Evolutionary conservation across 2,888 invertebrate species (phyloP).

Genomic region (Thereva unica): DNA sequence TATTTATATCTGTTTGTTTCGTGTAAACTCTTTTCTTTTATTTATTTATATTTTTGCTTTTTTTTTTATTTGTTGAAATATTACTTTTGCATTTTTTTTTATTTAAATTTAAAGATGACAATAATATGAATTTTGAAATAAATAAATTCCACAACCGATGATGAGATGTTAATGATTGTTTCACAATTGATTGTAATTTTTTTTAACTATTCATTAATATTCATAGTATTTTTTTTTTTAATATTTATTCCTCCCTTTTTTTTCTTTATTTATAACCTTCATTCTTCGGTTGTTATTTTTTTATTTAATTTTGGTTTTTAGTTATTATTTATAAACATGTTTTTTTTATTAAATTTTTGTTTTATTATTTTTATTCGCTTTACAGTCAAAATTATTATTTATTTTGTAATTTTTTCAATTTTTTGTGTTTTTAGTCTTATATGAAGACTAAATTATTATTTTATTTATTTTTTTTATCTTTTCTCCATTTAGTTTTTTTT

Average conservation of each 20-base stretch:
- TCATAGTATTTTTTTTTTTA: conserved; percentile 35
- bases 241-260: conserved; percentile 22
- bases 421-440: conserved; percentile 15
- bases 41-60: neutral
- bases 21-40: neutral
- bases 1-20: neutral
- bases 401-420: conserved; percentile 15
- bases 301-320: conserved; percentile 11
- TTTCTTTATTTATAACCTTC: conserved; percentile 15
- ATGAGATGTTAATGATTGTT: conserved; percentile 46
- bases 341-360: conserved; percentile 20
- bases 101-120: too few relatives aligned
- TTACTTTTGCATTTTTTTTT: neutral
- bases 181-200: conserved; percentile 46
- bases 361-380: conserved; percentile 27
- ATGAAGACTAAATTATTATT: conserved; percentile 20
- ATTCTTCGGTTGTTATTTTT: conserved; percentile 17
- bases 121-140: conserved; percentile 13
- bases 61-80: neutral
- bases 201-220: conserved; percentile 38
- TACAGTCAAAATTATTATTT: conserved; percentile 17
- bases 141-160: conserved; percentile 36
- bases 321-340: conserved; percentile 30
- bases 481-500: conserved; percentile 8
- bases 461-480: conserved; percentile 12